Percentiles rank a stretch among this genome's conserved stretches.
These are phyloP conservation scores for Scolanthus callimorphus DNA, from an alignment of 92 coral and sea anemone genomes.

Conservation along the genomic window DNA sequence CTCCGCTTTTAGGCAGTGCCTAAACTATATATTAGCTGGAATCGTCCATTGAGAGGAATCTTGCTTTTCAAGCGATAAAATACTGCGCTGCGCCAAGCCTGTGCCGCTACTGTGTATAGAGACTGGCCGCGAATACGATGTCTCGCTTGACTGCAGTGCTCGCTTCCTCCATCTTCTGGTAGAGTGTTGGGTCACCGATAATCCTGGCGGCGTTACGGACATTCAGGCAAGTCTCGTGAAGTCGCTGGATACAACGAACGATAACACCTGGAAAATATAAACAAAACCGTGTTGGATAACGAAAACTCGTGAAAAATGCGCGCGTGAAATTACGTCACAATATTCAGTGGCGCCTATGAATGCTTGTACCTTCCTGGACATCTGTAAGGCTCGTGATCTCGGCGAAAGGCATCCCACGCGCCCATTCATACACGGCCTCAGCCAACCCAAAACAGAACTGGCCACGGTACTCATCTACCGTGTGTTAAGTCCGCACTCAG, in stretches of 20 bases:
- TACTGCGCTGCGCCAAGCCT: no score
- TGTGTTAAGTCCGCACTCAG: conserved; percentile 72
- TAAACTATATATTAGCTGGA: no score
- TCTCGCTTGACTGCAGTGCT: conserved; percentile 84
- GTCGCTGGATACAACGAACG: conserved; percentile 93
- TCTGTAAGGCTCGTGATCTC: conserved; percentile 91
- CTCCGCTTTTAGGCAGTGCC: no score
- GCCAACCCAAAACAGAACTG: conserved; percentile 87
- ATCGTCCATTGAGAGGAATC: no score
- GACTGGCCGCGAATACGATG: conserved; percentile 95
- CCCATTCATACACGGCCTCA: conserved; percentile 96
- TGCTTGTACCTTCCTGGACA: conserved; percentile 87
- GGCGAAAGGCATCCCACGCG: conserved; percentile 90
- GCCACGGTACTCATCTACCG: conserved; percentile 62
- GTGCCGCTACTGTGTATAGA: conserved; percentile 93
- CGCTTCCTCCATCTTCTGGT: conserved; percentile 93
- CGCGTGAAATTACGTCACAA: no score
- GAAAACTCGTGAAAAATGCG: no score
- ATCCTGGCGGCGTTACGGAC: conserved; percentile 92
- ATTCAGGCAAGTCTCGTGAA: conserved; percentile 88
- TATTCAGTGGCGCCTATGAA: no score
- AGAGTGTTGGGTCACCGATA: conserved; percentile 85
- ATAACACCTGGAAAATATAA: conserved; percentile 59
- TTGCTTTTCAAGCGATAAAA: no score
- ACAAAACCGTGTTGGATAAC: not conserved